A percentile compares a stretch with the other conserved stretches of the same genome.
Evolutionary conservation across 1,140 invertebrate genomes (phyloP).

Genomic region (Rhopalosiphum maidis): DNA sequence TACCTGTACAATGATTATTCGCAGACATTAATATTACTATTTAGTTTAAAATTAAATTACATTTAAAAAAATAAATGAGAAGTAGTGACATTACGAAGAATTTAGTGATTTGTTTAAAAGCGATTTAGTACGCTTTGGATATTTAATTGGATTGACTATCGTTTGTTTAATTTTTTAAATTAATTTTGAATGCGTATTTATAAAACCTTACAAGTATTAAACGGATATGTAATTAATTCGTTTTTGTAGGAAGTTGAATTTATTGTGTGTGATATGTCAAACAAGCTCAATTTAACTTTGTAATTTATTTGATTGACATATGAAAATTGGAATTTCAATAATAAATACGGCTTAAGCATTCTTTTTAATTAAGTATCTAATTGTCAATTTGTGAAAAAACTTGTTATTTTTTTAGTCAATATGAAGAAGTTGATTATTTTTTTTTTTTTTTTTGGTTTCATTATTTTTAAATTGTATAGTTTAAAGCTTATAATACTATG

Average conservation of each 20-base stretch:
- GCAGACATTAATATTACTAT: background rate
- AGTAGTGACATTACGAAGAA: background rate
- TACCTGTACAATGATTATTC: background rate
- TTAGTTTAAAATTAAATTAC: background rate
- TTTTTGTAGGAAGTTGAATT: background rate
- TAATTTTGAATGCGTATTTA: background rate
- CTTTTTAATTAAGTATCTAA: background rate
- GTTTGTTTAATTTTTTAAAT: background rate
- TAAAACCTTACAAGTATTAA: background rate
- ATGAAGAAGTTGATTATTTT: no score
- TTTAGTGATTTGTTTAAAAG: background rate
- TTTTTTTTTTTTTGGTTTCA: no score
- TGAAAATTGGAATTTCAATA: background rate
- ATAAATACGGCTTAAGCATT: background rate
- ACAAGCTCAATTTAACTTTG: background rate
- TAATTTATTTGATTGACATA: background rate
- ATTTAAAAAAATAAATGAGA: background rate
- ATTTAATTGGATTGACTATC: background rate
- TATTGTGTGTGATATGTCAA: constrained; percentile 7
- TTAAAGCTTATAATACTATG: no score
- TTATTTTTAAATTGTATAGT: no score
- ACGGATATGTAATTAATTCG: background rate
- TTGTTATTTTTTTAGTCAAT: background rate
- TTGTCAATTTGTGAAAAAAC: background rate
- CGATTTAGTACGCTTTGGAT: background rate